Evolutionary conservation across 2,113 vertebrate genomes (phyloP), one percentile per base, ranked within the genome.

Genomic region (Crypturellus undulatus): DNA sequence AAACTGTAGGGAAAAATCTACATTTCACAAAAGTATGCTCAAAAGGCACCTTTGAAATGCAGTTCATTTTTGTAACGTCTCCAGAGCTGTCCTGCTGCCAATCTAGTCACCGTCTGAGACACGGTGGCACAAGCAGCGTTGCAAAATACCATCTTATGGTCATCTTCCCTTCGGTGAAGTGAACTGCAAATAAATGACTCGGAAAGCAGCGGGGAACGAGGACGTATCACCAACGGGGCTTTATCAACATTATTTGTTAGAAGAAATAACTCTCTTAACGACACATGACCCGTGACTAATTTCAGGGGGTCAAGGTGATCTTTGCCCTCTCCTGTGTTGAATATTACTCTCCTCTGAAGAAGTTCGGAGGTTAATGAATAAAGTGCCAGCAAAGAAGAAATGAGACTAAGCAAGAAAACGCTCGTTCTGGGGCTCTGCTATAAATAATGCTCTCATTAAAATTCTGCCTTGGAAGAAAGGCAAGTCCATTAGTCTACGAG

Each of bases 391-490:
- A 83, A 96, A 94, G 93, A 93, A 92, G 86, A 96, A 98, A 96
- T 16, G 92, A 97, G 87, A 95, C 84, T 92, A 91, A 97, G 93
- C 91, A 97, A 94, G 97, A 97, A 97, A 97, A 97, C 32, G 84
- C 93, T 93, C 26, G 4, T 97, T 97, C 97, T 97, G 95, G 69
- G 96, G 83, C 93, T 96, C 90, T 95, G 95, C 95, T 97, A 98
- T 98, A 98, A 98, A 98, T 98, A 98, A 98, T 97, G 95, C 93
- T 96, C 97, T 97, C 97, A 98, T 98, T 98, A 98, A 98, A 98
- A 98, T 98, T 97, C 97, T 97, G 97, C 97, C 96, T 98, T 86
- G 58, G 95, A 98, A 97, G 97, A 98, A 97, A 98, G 97, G 97
- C 96, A 97, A 98, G 97, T 98, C 98, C 97, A 98, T 98, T 98